A percentile compares a stretch with the other conserved stretches of the same genome.
Conservation (phyloP, 2,797 vertebrate genomes). For the Valencia hispanica region DNA sequence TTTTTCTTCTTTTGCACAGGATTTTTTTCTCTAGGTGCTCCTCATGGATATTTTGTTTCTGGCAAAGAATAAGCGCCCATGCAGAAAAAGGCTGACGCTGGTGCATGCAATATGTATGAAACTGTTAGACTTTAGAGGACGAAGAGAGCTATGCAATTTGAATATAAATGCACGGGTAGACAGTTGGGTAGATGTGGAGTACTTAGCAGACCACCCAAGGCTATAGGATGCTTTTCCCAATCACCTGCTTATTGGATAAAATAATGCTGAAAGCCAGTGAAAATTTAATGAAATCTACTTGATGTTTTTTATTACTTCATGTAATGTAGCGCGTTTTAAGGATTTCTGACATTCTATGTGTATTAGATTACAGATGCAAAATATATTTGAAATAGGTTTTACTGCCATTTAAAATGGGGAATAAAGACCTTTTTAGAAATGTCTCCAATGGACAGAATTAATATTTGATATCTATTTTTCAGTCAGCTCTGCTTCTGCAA, state of each 20-base stretch:
- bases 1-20: slow-evolving; percentile 22
- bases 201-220: slow-evolving; percentile 48
- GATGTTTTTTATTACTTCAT: neutral
- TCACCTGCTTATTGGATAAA: slow-evolving; percentile 39
- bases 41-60: slow-evolving; percentile 54
- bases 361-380: neutral
- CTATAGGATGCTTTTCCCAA: slow-evolving; percentile 33
- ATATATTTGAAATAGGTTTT: no score
- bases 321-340: neutral
- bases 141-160: slow-evolving; percentile 39
- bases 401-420: no score
- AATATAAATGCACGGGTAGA: slow-evolving; percentile 61
- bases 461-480: no score
- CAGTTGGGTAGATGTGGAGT: slow-evolving; percentile 22
- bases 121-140: slow-evolving; percentile 43
- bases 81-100: slow-evolving; percentile 40
- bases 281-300: neutral
- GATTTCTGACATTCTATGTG: neutral
- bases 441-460: no score
- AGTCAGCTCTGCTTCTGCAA: no score
- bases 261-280: slow-evolving; percentile 20
- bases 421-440: neutral
- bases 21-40: slow-evolving; percentile 30
- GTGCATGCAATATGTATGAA: slow-evolving; percentile 71
- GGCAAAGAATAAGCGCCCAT: slow-evolving; percentile 26